Base-by-base conservation (phyloP, 2,888 invertebrate genomes). In the Andrena hattorfiana region DNA sequence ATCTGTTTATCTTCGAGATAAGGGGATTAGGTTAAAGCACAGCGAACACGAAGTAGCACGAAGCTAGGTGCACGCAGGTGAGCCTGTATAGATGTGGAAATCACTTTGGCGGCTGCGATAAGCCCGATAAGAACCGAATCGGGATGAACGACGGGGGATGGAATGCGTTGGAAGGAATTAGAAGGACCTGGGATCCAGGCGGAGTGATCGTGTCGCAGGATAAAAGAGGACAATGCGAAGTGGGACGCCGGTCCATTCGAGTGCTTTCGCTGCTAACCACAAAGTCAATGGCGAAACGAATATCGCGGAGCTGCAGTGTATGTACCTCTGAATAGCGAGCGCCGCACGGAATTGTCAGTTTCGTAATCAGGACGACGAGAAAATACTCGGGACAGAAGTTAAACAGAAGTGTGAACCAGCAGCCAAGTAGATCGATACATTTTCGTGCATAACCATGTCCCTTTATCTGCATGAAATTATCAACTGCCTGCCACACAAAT, bases 1-100 rank as follows among this genome's bases (percentile, higher is more conserved):
- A 85, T 85, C 84, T 86, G 77, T 84, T 86, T 85, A 86, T 80
- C 84, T 80, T 77, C 68, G 60, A 68, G 80, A 86, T 80, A 86
- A 80, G 74, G 62, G 74, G 56, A 80, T 80, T 84, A 77, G 60
- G 60, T 74, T 79, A 26, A 74, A 62, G 63, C 68, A 51, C 51
- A 63, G 59, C 66, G 63, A 74, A 42, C 78, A 49, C 71, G 35
- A 51, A 75, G 42, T 79, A 68, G 35, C 75, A 35, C 42, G 42
- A 48, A 63, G 62, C 48, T 49, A 71, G 56, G 20, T 20, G 60
- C 51, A 20, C 51, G 51, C 77, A 73, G 71, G 51, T 72, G 68
- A 71, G 32, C 67, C 51, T n/a, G n/a, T 51, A 20, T 30, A 26
- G 30, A 71, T 73, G 66, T 69, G 86, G 67, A 73, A 83, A 76